Evolutionary conservation across 1,140 invertebrate species (phyloP).

Genomic region (Ceratitis capitata): DNA sequence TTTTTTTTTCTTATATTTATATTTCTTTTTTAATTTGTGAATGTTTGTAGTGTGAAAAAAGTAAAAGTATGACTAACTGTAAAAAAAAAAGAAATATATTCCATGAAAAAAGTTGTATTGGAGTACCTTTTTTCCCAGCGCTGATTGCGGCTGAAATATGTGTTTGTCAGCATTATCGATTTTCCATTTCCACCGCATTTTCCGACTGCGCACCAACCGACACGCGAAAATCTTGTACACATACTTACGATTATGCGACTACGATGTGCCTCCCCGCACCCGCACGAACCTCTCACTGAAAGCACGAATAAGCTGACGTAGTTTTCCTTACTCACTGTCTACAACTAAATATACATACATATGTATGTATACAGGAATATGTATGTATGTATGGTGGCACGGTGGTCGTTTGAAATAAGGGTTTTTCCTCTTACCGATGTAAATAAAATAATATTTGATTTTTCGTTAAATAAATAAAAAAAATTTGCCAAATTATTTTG

Average conservation of each 20-base stretch:
- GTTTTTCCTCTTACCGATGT: not conserved
- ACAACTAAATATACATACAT: too few species aligned
- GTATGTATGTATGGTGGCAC: not conserved
- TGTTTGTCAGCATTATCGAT: slow-evolving; percentile 44
- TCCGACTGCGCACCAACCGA: slow-evolving; percentile 13
- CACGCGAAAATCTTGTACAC: slow-evolving; percentile 40
- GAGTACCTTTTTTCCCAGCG: slow-evolving; percentile 7
- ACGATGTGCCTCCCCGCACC: not conserved
- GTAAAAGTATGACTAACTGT: slow-evolving; percentile 15
- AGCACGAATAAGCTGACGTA: not conserved
- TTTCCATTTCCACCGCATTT: slow-evolving; percentile 44
- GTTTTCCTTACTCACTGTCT: not conserved
- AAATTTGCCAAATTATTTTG: not conserved
- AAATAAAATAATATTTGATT: not conserved
- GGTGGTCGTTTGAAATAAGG: not conserved
- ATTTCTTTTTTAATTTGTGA: not conserved
- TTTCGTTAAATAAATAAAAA: not conserved
- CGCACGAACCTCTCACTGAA: not conserved
- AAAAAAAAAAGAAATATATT: not conserved
- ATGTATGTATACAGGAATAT: too few species aligned
- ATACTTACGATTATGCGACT: not conserved
- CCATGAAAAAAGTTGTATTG: not conserved
- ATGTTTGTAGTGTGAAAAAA: not conserved
- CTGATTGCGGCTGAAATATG: not conserved
- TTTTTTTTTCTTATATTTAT: too few species aligned